Percentiles rank a stretch among this genome's conserved stretches.
phyloP scores from a whole-genome alignment of 30 jellyfish, hydroid and myxozoan species.

The Haliclystus octoradiatus region DNA sequence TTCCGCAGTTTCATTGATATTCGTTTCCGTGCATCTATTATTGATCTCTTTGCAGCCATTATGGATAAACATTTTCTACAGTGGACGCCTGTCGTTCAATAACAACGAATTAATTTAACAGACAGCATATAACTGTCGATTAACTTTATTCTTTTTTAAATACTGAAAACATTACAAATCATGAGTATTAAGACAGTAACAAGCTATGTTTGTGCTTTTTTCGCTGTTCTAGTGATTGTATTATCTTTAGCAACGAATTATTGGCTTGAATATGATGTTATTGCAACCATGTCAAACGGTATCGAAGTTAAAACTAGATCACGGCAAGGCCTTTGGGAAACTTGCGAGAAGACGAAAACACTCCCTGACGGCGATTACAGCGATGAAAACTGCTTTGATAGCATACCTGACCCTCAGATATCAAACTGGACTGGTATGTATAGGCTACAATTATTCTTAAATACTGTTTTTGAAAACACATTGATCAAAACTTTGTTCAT shows the following conservation, averaged over 20 bases:
- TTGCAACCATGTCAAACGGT: slow-evolving; percentile 13
- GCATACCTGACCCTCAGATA: background rate
- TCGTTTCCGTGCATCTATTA: too few relatives aligned
- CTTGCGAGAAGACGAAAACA: slow-evolving; percentile 17
- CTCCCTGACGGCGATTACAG: slow-evolving; percentile 8
- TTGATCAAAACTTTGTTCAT: too few relatives aligned
- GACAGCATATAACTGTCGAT: too few relatives aligned
- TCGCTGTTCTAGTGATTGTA: slow-evolving; percentile 55
- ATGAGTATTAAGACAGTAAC: slow-evolving; percentile 83
- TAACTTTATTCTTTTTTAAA: too few relatives aligned
- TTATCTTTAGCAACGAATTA: slow-evolving; percentile 76
- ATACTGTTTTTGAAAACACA: too few relatives aligned
- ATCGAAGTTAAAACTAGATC: slow-evolving; percentile 7
- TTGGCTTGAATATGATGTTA: slow-evolving; percentile 62
- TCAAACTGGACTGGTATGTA: slow-evolving; percentile 5
- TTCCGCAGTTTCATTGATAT: too few relatives aligned
- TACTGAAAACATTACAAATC: too few relatives aligned
- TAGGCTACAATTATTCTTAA: too few relatives aligned
- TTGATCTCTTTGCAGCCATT: too few relatives aligned
- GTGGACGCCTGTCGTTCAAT: too few relatives aligned
- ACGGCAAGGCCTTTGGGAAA: slow-evolving; percentile 47
- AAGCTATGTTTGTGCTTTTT: slow-evolving; percentile 60
- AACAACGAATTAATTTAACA: too few relatives aligned
- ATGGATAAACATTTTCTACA: too few relatives aligned
- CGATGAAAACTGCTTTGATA: slow-evolving; percentile 6